phyloP scores from a whole-genome alignment of 2,113 vertebrate species.

The Willisornis vidua region DNA sequence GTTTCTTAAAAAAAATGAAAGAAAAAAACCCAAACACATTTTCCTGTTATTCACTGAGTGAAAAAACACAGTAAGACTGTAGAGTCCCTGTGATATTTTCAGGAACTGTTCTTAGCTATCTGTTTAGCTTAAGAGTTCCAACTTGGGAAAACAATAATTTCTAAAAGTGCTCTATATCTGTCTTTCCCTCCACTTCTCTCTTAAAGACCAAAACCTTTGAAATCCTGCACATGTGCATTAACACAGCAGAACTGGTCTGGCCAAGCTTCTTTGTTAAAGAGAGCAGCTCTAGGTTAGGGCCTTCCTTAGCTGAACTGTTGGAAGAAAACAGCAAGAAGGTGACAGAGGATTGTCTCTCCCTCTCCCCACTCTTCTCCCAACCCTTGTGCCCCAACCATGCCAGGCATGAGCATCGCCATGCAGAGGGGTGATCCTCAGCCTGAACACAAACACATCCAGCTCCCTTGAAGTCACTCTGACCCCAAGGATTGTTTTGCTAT shows the following conservation, averaged over 20 bases:
- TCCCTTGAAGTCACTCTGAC: background rate
- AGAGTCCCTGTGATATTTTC: background rate
- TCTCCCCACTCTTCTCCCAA: background rate
- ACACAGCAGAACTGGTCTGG: background rate
- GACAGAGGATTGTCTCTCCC: background rate
- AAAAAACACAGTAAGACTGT: background rate
- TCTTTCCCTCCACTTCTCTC: background rate
- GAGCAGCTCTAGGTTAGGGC: background rate
- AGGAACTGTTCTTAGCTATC: background rate
- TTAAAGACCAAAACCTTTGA: background rate
- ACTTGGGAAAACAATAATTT: background rate
- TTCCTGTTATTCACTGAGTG: background rate
- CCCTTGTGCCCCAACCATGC: background rate
- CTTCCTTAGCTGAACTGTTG: background rate
- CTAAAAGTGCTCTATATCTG: background rate
- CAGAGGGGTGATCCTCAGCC: background rate
- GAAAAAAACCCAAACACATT: background rate
- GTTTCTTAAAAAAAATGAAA: background rate
- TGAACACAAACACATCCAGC: background rate
- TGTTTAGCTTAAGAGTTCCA: background rate
- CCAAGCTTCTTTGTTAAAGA: fast-evolving
- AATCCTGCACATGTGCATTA: background rate
- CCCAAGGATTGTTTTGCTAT: constrained; percentile 33
- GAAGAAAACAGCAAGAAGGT: background rate
- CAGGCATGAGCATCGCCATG: background rate